Base-by-base conservation (phyloP, 2,888 invertebrate genomes). In the Hoplodrina ambigua region DNA sequence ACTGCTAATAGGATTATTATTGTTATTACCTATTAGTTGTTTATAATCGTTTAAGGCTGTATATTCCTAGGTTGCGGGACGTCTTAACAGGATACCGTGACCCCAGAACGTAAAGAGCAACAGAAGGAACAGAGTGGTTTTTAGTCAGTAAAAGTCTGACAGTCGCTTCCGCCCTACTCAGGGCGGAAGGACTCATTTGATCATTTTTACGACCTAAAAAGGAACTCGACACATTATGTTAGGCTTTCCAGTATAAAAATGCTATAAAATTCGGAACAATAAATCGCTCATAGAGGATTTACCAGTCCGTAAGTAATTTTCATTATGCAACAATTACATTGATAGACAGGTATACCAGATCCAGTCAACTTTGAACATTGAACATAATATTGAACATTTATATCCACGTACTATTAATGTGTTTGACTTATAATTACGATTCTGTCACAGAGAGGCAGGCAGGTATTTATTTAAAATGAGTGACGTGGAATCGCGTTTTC, bases 271-370 rank as follows among this genome's bases (percentile, higher is more conserved):
- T 49, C 33, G 58, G 6, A 59, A 64, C 55, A 64, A 65, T 75
- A 67, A 67, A 56, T 62, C 44, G 46, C 59, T 30, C 50, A 37
- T 72, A 70, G 53, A 65, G 50, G 57, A 41, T 66, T 78, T 69
- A 49, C 8, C 17, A 55, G 41, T 33, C 10, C 13, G 37, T 58
- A 52, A 52, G 15, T 50, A 44, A 50, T 13, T 53, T 52, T 64
- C 64, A 69, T 64, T 74, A 61, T 19, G 60, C 37, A 49, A 7
- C 54, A 68, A 74, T 82, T 69, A 78, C 41, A 17, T 25, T 25
- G 25, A 25, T 46, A 46, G 15, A 5, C 17, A 46, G 5, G 0
- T 46, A 46, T 17, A 46, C 13, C 49, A 33, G 25, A n/a, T 46
- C 57, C 53, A 55, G 49, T 73, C 7, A 58, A 65, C 58, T 59